Evolutionary conservation across 2,797 vertebrate species (phyloP).

Genomic region (Parambassis ranga): DNA sequence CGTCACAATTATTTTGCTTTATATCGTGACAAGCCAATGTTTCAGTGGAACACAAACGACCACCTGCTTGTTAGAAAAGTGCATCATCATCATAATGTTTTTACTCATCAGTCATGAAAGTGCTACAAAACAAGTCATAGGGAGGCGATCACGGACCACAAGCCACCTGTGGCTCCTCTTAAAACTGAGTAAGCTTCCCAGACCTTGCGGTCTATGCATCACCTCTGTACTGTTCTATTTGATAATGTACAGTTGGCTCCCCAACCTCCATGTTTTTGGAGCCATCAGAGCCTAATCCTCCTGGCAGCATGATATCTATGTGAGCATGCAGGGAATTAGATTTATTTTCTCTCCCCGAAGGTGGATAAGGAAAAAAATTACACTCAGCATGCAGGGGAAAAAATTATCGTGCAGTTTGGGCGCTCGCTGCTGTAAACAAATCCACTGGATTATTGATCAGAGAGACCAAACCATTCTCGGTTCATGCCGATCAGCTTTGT

Average conservation of each 20-base stretch:
- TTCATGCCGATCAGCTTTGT: neutral
- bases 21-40: no score
- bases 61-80: no score
- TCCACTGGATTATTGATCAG: conserved; percentile 3
- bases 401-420: neutral
- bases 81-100: no score
- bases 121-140: no score
- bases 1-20: no score
- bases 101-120: neutral
- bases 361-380: conserved; percentile 8
- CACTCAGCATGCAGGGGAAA: neutral
- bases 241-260: no score
- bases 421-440: conserved; percentile 7
- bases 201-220: no score
- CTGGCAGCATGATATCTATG: conserved; percentile 3
- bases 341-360: conserved; percentile 8
- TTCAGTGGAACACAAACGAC: no score
- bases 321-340: conserved; percentile 8
- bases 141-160: no score
- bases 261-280: neutral
- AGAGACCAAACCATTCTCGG: neutral
- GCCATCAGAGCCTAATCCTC: neutral
- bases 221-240: no score
- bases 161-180: no score
- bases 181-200: no score